Conservation (phyloP, 1,140 invertebrate genomes). For the Achroia grisella region DNA sequence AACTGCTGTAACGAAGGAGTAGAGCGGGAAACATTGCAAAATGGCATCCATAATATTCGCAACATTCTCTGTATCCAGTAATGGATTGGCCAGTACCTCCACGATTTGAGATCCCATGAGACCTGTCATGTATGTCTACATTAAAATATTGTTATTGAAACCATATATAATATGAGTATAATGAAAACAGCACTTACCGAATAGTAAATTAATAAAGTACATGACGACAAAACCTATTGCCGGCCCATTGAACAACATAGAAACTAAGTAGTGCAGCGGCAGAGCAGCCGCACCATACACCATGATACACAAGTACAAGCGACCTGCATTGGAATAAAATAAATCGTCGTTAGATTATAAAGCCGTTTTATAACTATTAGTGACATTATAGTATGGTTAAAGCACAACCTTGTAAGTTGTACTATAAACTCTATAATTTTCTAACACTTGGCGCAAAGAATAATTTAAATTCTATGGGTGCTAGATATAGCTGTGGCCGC, state of each 20-base stretch:
- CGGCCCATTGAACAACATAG: slow-evolving; percentile 71
- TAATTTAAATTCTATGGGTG: no score
- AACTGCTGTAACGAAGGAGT: slow-evolving; percentile 73
- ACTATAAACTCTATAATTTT: no score
- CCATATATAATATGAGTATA: no score
- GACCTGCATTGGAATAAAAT: no score
- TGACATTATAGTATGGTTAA: no score
- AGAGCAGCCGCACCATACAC: slow-evolving; percentile 72
- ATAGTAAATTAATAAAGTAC: slow-evolving; percentile 82
- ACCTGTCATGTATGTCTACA: slow-evolving; percentile 71
- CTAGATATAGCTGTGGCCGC: no score
- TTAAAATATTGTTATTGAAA: no score
- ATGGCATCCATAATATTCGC: slow-evolving; percentile 77
- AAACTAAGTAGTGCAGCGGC: slow-evolving; percentile 65
- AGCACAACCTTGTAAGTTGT: no score
- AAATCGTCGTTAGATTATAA: no score
- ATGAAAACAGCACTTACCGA: slow-evolving; percentile 60
- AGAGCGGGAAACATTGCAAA: slow-evolving; percentile 82
- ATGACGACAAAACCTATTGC: slow-evolving; percentile 84
- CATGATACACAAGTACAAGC: slow-evolving; percentile 61
- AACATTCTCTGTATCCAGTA: slow-evolving; percentile 73
- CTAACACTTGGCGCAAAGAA: no score
- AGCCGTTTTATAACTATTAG: no score
- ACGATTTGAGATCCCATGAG: slow-evolving; percentile 79
- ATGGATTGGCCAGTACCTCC: slow-evolving; percentile 76